Base-by-base conservation (phyloP, 2,888 invertebrate species). In the Neoaliturus tenellus region DNA sequence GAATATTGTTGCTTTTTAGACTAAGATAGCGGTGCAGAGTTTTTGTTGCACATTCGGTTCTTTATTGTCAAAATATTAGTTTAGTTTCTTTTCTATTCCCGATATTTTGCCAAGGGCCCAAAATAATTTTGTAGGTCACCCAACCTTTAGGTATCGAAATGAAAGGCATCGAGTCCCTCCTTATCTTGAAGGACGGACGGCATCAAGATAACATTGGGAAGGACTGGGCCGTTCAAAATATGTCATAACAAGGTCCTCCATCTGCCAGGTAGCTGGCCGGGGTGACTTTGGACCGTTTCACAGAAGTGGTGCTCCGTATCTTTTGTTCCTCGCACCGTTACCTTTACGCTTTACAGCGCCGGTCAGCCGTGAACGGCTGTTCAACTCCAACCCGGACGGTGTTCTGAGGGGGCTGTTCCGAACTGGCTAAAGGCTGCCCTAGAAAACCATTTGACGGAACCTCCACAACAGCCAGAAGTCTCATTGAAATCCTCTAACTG, bases 241-340 rank as follows among this genome's bases (percentile, higher is more conserved):
- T 62, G 62, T 62, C 62, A 62, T 62, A 62, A 62, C 55, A 55
- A 12, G 31, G 62, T 17, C 62, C 48, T 20, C 62, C 62, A 62
- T 62, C 62, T 62, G 62, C 62, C 62, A 62, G 62, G 62, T 62
- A 62, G 62, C 6, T n/a, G n/a, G 5, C 5, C 55, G 6, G 48
- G 48, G 3, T n/a, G 48, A 48, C 55, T 55, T 55, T 55, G 31
- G 62, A 62, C 62, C 62, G 28, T 31, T 62, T 62, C 62, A 62
- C 25, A 71, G 71, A 39, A 39, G 25, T 23, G 35, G 23, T 20
- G 31, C 39, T 39, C 39, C 71, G 71, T 69, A 67, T 82, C 69
- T 31, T 69, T 82, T 82, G 69, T 82, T 71, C 81, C 28, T n/a
- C 62, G 39, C 28, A n/a, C 67, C 81, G 81, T 67, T 67, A 81